Base-by-base conservation (phyloP, 92 coral and sea anemone species). In the Meandrina meandrites region DNA sequence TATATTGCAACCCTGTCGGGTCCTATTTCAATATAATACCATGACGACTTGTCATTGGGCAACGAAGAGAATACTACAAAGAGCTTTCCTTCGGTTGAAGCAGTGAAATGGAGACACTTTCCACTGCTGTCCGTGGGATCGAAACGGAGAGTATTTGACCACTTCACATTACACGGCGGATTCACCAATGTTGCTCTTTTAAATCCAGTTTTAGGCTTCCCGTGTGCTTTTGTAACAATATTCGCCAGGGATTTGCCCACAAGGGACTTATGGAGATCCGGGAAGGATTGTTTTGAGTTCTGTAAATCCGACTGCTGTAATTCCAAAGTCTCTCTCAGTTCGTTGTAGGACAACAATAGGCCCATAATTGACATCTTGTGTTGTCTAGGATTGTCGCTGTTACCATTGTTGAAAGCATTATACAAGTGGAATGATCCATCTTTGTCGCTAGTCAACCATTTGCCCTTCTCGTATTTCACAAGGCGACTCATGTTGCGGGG, bases 51-150 rank as follows among this genome's bases (percentile, higher is more conserved):
- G 42, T 79, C 81, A 21, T 78, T 90, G 32, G 92, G 92, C 40
- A 90, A 71, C 4, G 87, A 69, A 30, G 92, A 79, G 79, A 90
- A 90, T 9, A 86, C 79, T 16, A 86, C 89, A 67, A 70, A 90
- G 73, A 90, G 24, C 24, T 72, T 86, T 27, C 92, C 86, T 35
- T 79, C 81, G 36, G 90, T 60, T 12, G 89, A 87, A 12, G 90
- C 92, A 8, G 89, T 90, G 73, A 90, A 90, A 60, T 90, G 92
- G 36, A 90, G 82, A 35, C 92, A 90, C 70, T 90, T 90, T 21
- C 89, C 92, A 54, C 67, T 72, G 31, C 69, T 78, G 47, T 90
- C 92, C 13, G 81, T 79, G 36, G 92, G 92, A 78, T 90, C 92
- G 75, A 90, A 86, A 47, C 92, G 86, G 16, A 90, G 86, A 21